phyloP scores from a whole-genome alignment of 2,888 invertebrate genomes.

The Thymelicus lineola region DNA sequence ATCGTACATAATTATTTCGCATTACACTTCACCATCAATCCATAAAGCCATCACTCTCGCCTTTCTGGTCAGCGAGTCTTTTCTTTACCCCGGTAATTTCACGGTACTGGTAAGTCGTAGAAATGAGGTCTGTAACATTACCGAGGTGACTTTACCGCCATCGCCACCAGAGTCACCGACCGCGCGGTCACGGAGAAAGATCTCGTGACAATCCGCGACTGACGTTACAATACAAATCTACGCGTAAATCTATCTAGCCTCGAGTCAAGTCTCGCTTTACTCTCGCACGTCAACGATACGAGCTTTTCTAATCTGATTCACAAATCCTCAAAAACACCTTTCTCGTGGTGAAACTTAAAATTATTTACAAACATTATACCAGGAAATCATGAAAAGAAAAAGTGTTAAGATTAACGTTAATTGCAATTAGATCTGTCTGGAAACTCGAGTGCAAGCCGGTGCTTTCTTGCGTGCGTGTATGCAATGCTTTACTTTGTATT shows the following conservation, averaged over 20 bases:
- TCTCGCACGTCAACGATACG: not conserved
- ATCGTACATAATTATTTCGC: too few species aligned
- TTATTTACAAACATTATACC: too few species aligned
- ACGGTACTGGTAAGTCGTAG: slow-evolving; percentile 31
- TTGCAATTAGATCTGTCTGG: slow-evolving; percentile 4
- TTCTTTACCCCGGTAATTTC: slow-evolving; percentile 24
- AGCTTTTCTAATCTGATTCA: not conserved
- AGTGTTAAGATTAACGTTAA: not conserved
- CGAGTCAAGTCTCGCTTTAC: not conserved
- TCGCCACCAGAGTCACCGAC: slow-evolving; percentile 58
- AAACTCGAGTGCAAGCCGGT: not conserved
- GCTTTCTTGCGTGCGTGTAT: slow-evolving; percentile 46
- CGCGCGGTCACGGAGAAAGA: slow-evolving; percentile 42
- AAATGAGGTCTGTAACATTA: slow-evolving; percentile 46
- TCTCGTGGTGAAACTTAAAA: too few species aligned
- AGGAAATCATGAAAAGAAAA: not conserved
- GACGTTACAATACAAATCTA: not conserved
- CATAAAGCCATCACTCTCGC: not conserved
- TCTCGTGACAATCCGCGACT: slow-evolving; percentile 39
- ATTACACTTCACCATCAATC: too few species aligned
- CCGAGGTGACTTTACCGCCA: slow-evolving; percentile 48
- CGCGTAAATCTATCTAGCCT: not conserved
- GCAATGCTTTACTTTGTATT: slow-evolving; percentile 61
- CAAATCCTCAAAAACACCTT: too few species aligned
- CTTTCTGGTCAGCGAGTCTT: slow-evolving; percentile 31